Conservation (phyloP, 2,888 invertebrate genomes). For the Calameuta idolon region DNA sequence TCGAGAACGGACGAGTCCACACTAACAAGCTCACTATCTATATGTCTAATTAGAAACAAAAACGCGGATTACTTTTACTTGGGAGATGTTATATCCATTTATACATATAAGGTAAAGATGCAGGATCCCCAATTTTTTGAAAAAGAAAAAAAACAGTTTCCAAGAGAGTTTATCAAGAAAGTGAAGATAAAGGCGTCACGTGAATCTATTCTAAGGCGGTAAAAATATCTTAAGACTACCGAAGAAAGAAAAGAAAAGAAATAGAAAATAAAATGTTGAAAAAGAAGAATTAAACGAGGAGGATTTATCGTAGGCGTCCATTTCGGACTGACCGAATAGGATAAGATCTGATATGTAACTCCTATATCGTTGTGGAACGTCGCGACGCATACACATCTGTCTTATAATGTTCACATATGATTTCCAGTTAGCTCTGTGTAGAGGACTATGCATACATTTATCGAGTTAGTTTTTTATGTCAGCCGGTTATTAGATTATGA, state of each 20-base stretch:
- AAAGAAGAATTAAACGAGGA: background rate
- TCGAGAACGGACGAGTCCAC: slow-evolving; percentile 1
- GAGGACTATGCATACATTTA: slow-evolving; percentile 47
- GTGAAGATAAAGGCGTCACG: background rate
- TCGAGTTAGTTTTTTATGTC: slow-evolving; percentile 65
- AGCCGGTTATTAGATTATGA: slow-evolving; percentile 67
- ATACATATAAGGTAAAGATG: background rate
- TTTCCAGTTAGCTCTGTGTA: background rate
- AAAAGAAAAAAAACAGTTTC: background rate
- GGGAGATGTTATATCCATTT: background rate
- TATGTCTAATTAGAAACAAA: slow-evolving; percentile 22
- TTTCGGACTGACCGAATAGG: background rate
- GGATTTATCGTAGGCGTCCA: background rate
- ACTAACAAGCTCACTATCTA: slow-evolving; percentile 19
- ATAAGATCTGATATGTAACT: background rate
- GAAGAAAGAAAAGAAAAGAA: background rate
- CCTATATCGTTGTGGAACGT: background rate
- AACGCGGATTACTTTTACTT: background rate
- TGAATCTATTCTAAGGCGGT: background rate
- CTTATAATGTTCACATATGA: background rate
- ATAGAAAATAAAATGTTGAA: background rate
- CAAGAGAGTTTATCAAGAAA: background rate
- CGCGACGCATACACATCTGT: background rate
- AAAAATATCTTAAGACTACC: background rate
- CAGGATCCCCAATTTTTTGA: background rate